Base-by-base conservation (phyloP, 1,140 invertebrate genomes). In the Cecropterus lyciades region DNA sequence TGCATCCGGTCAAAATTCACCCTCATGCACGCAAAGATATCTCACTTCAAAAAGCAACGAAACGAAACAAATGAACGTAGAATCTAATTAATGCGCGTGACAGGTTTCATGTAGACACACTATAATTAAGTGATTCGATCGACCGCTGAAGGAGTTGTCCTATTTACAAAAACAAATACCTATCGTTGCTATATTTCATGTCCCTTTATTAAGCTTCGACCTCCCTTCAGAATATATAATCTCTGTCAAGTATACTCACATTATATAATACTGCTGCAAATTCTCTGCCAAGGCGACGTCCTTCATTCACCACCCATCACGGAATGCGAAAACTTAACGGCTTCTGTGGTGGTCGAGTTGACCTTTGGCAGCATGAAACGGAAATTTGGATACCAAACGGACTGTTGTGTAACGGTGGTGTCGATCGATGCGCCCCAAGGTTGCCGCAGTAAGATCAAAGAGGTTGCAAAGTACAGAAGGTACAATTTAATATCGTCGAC, bases 281-380 rank as follows among this genome's bases (percentile, higher is more conserved):
- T 62, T 62, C 59, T 62, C 46, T 62, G 59, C 46, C 59, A 62
- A 62, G 59, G 59, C 46, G 59, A 51, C 46, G 59, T 60, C 57
- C 57, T 60, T 60, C 57, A 60, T 6, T 7, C 37, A 33, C 11
- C 45, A 49, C 27, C 57, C 42, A 37, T 60, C 57, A 49, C 45
- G 45, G 45, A 49, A 49, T 60, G 57, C 57, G 57, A 45, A 60
- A 60, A 49, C 27, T 33, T 48, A 37, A 49, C 17, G 20, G 17
- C 57, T 27, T 33, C 57, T 14, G 49, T n/a, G 49, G 24, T 59
- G 46, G 14, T 20, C 45, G 33, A 17, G 45, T 49, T 60, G 57
- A 60, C 57, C 57, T 60, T 60, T 60, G 57, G 27, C 57, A 60
- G 42, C 43, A 49, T 30, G 57, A 15, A 48, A 60, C 57, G 57